Base-by-base conservation (phyloP, 2,113 vertebrate species). In the Pelodiscus sinensis region DNA sequence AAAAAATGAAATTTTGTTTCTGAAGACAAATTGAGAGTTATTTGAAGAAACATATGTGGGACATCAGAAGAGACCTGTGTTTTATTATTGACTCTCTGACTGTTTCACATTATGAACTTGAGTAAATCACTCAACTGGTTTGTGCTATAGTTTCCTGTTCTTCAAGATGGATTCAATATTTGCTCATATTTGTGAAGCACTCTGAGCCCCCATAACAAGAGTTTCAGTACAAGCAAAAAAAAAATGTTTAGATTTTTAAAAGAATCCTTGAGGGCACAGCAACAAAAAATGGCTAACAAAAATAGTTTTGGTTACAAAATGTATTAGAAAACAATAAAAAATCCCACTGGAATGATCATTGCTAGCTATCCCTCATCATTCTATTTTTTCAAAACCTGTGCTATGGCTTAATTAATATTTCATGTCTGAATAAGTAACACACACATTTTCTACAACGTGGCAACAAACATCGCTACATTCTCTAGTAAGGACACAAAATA, bases 131-230 rank as follows among this genome's bases (percentile, higher is more conserved):
- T 52, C 21, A 86, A 79, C 14, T 18, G 62, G 86, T 55, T 86
- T 25, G 54, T 1, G 10, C 18, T 44, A 19, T 44, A 73, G 77
- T 62, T 91, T 75, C 85, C 29, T 44, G 35, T 91, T 31, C 35
- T 88, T 83, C 86, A 91, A 94, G 94, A 12, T 35, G 0, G 12
- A 95, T 50, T 84, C 52, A 84, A 92, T 89, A 81, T 57, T 80
- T 4, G 75, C 79, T 85, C 60, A 31, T 65, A 88, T 52, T 78
- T 2, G 0, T 3, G 2, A 25, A 92, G 29, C 8, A 55, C 87
- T 38, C 22, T 88, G 83, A 92, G 51, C 35, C 81, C 90, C 73
- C 60, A 68, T 87, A 80, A 27, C 56, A 90, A 51, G 79, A 85
- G 77, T 19, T 50, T 71, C 7, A 21, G 13, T 10, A 54, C 3